phyloP scores from a whole-genome alignment of 2,888 invertebrate species.

The Ypsolopha scabrella region DNA sequence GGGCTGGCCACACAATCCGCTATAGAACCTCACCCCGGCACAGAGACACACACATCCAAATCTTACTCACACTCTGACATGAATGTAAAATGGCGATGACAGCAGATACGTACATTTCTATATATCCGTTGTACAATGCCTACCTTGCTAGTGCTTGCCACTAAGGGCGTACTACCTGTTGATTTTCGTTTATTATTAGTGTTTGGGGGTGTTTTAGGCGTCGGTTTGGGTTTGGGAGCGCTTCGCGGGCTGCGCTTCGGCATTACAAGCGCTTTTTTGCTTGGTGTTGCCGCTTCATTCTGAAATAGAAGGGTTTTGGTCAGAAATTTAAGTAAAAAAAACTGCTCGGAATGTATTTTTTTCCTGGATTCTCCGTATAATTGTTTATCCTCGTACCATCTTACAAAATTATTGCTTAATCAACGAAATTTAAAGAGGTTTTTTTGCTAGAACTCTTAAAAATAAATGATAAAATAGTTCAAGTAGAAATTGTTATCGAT shows the following conservation, averaged over 20 bases:
- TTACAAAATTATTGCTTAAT: too few relatives aligned
- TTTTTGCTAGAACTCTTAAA: too few relatives aligned
- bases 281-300: conserved; percentile 41
- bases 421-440: too few relatives aligned
- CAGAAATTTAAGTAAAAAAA: background rate
- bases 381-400: too few relatives aligned
- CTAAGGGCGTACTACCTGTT: conserved; percentile 56
- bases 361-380: too few relatives aligned
- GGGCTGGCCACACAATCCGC: too few relatives aligned
- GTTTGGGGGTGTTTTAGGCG: conserved; percentile 28
- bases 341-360: too few relatives aligned
- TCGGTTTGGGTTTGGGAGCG: conserved; percentile 27
- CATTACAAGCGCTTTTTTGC: conserved; percentile 39
- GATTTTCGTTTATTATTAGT: conserved; percentile 30
- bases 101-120: conserved; percentile 70
- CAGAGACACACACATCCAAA: conserved; percentile 9
- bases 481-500: too few relatives aligned
- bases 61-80: conserved; percentile 33
- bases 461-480: too few relatives aligned
- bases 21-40: background rate
- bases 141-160: conserved; percentile 65
- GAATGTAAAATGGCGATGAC: conserved; percentile 48
- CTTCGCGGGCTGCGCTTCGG: conserved; percentile 38
- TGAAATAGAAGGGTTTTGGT: conserved; percentile 16
- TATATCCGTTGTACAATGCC: conserved; percentile 72